Evolutionary conservation across 1,140 invertebrate genomes (phyloP).

Genomic region (Cydia fagiglandana): DNA sequence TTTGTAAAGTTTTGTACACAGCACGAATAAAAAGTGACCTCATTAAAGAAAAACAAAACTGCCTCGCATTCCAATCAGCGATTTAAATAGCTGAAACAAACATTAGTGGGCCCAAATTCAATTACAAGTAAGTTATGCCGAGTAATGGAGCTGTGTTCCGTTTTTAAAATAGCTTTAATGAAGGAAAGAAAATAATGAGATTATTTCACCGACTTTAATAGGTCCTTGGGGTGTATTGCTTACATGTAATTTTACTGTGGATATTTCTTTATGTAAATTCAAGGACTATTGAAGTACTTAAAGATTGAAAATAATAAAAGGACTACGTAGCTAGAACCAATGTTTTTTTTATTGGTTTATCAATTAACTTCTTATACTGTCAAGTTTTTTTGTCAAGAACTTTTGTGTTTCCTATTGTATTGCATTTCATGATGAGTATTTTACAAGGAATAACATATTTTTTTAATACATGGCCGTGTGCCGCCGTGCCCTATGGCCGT

Average conservation of each 20-base stretch:
- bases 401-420: too few species aligned
- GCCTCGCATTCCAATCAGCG: conserved; percentile 8
- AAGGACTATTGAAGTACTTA: neutral
- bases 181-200: neutral
- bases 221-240: neutral
- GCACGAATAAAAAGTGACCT: neutral
- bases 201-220: neutral
- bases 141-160: conserved; percentile 5
- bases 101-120: neutral
- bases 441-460: too few species aligned
- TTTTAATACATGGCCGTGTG: too few species aligned
- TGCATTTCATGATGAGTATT: too few species aligned
- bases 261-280: neutral
- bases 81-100: conserved; percentile 6
- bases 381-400: too few species aligned
- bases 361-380: too few species aligned
- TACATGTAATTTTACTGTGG: neutral
- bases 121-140: conserved; percentile 15
- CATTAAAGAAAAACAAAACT: neutral
- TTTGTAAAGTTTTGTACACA: neutral
- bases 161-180: neutral
- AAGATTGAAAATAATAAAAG: neutral
- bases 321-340: too few species aligned
- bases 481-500: too few species aligned
- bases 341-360: too few species aligned